Evolutionary conservation across 2,888 invertebrate genomes (phyloP), one percentile per base, ranked within the genome.

Genomic region (Cheilosia urbana): DNA sequence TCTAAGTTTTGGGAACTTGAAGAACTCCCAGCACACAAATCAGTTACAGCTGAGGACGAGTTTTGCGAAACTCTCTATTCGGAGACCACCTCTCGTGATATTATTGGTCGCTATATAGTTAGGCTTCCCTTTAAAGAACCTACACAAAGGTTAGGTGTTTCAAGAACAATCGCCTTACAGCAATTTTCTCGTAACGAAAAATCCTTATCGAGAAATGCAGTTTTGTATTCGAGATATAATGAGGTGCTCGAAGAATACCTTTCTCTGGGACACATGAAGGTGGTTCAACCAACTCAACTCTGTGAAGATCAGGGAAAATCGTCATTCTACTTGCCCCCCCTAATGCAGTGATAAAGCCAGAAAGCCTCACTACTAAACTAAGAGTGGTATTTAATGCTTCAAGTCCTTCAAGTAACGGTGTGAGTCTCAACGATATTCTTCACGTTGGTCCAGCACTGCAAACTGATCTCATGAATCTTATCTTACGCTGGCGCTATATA

Each of bases 341-440:
- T n/a, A n/a, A 57, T 19, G 57, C 57, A 6, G 37, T 34, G 19
- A 4, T 37, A 17, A 37, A 57, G 19, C 19, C 37, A 37, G 57
- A 57, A 4, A 57, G 57, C 19, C 57, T 58, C 11, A 62, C 62
- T 5, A 45, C 62, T 9, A 62, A 62, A 45, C 4, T 62, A 0
- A 6, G 62, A 45, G 40, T 58, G 15, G 40, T 58, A 5, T 58
- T 37, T 19, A 58, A 58, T 6, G 58, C 58, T 37, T 58, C 58
- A 11, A 40, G 40, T 6, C 4, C 58, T 17, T 55, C 34, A 0
- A 55, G n/a, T 15, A 40, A 21, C 7, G 30, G 40, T 7, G 9
- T 40, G 2, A 40, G 40, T 7, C 34, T 55, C 5, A 55, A 55
- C 17, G 55, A 55, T 55, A 55, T 34, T 6, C 17, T 55, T 7